phyloP scores from a whole-genome alignment of 2,797 vertebrate genomes.

The Danio choprae region DNA sequence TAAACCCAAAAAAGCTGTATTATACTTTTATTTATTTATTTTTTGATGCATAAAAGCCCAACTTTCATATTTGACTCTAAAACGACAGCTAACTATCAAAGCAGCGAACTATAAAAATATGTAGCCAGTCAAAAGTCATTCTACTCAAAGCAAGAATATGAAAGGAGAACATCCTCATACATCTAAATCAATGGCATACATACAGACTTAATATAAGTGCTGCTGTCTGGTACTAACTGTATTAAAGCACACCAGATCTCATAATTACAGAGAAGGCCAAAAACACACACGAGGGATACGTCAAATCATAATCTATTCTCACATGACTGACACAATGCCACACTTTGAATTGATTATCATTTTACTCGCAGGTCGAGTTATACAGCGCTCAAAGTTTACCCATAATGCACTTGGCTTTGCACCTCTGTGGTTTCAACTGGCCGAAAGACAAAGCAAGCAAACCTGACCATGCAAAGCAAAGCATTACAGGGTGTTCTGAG shows the following conservation, averaged over 20 bases:
- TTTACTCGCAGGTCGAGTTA: constrained; percentile 61
- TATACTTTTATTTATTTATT: no score
- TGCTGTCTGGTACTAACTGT: neutral
- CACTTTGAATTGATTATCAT: constrained; percentile 19
- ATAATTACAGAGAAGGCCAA: constrained; percentile 36
- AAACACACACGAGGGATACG: constrained; percentile 21
- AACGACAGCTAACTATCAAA: no score
- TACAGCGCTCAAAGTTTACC: constrained; percentile 76
- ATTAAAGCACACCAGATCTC: constrained; percentile 24
- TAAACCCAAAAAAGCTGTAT: no score
- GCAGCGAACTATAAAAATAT: no score
- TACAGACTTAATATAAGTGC: neutral
- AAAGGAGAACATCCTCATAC: neutral
- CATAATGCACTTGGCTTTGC: constrained; percentile 80
- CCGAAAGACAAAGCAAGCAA: constrained; percentile 77
- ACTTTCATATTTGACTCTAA: no score
- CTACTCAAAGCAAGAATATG: neutral
- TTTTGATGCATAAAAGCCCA: no score
- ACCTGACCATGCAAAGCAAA: constrained; percentile 66
- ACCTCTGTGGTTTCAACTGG: constrained; percentile 77
- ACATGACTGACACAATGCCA: constrained; percentile 36
- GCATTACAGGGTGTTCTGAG: constrained; percentile 49
- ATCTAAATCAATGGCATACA: constrained; percentile 3
- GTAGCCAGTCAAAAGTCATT: neutral
- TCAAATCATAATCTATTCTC: constrained; percentile 10